Conservation (phyloP, 2,888 invertebrate genomes). For the Dusona sp. region DNA sequence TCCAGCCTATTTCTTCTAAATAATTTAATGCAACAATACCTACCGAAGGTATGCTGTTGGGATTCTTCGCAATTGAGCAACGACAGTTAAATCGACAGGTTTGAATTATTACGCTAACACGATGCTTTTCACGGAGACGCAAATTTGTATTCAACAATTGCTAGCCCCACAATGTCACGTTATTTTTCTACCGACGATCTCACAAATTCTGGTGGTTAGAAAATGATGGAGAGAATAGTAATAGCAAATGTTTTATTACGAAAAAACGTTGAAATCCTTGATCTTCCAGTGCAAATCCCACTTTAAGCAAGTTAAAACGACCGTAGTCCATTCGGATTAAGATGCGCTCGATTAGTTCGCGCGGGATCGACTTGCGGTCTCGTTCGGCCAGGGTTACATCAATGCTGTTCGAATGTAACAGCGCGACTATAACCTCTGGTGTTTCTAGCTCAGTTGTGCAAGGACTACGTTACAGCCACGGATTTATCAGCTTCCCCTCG, state of each 20-base stretch:
- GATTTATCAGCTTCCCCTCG: constrained; percentile 51
- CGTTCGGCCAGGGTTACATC: constrained; percentile 21
- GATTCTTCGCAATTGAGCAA: neutral
- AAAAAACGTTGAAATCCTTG: neutral
- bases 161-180: neutral
- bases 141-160: neutral
- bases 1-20: neutral
- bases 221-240: neutral
- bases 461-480: constrained; percentile 36
- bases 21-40: neutral
- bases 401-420: constrained; percentile 15
- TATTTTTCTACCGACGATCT: neutral
- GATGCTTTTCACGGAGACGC: neutral
- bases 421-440: constrained; percentile 22
- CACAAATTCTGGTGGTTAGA: neutral
- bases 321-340: constrained; percentile 21
- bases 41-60: neutral
- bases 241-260: neutral
- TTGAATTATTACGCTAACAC: neutral
- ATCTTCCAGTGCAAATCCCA: neutral
- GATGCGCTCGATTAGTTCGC: constrained; percentile 24
- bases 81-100: neutral
- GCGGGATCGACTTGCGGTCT: constrained; percentile 51
- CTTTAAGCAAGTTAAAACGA: neutral
- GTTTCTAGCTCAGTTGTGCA: constrained; percentile 41